Percentiles rank a stretch among this genome's conserved stretches.
Conservation (phyloP, 2,797 vertebrate species). For the Synaphobranchus kaupii region DNA sequence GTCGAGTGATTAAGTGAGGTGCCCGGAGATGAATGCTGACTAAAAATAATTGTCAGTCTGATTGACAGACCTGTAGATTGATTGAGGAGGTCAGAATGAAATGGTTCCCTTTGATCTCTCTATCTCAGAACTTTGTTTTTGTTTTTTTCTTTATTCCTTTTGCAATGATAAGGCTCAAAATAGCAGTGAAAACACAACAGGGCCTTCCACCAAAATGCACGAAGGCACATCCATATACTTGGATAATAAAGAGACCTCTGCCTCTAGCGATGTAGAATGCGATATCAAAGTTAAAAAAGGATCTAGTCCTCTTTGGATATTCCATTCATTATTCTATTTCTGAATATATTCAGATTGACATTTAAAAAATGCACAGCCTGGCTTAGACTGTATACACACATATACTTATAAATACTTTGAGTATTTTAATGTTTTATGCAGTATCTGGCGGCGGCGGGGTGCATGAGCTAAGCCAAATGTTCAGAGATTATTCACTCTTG, state of each 20-base stretch:
- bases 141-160: constrained; percentile 43
- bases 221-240: constrained; percentile 55
- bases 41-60: constrained; percentile 14
- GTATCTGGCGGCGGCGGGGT: constrained; percentile 23
- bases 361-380: constrained; percentile 42
- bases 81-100: constrained; percentile 17
- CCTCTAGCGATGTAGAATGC: constrained; percentile 52
- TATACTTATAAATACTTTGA: constrained; percentile 54
- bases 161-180: constrained; percentile 58
- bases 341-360: constrained; percentile 47
- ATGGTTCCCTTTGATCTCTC: constrained; percentile 63
- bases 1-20: constrained; percentile 14
- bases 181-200: constrained; percentile 46
- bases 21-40: constrained; percentile 16
- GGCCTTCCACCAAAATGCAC: constrained; percentile 50
- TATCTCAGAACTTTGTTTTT: constrained; percentile 48
- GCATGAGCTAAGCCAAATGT: constrained; percentile 31
- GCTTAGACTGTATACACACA: constrained; percentile 40
- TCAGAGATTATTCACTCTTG: constrained; percentile 37
- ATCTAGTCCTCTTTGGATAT: constrained; percentile 44
- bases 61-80: constrained; percentile 24
- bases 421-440: constrained; percentile 40
- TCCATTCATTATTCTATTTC: constrained; percentile 50
- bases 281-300: constrained; percentile 35
- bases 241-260: constrained; percentile 50